These are phyloP conservation scores for Borostomias antarcticus DNA, from an alignment of 2,797 vertebrate species.

Conservation along the genomic window DNA sequence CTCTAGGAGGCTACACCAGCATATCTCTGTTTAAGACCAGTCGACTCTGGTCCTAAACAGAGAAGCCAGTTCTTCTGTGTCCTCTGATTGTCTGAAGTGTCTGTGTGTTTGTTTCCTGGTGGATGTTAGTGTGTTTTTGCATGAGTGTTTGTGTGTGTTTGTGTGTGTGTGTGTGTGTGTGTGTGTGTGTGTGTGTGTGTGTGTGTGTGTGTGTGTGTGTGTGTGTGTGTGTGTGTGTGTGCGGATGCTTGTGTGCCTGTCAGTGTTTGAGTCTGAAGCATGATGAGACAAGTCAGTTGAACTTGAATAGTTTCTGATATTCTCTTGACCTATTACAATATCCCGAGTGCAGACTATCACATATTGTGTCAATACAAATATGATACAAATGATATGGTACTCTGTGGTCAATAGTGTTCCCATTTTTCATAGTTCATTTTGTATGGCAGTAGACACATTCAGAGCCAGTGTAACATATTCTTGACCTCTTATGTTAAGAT, in stretches of 20 bases:
- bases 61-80: slow-evolving; percentile 13
- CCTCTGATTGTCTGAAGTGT: slow-evolving; percentile 23
- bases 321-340: slow-evolving; percentile 5
- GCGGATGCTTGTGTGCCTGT: slow-evolving; percentile 19
- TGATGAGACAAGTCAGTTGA: slow-evolving; percentile 27
- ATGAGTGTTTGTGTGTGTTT: slow-evolving; percentile 24
- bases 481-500: slow-evolving; percentile 43
- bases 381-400: slow-evolving; percentile 10
- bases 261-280: slow-evolving; percentile 35
- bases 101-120: slow-evolving; percentile 3
- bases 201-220: slow-evolving; percentile 18
- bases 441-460: slow-evolving; percentile 25
- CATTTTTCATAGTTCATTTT: slow-evolving; percentile 33
- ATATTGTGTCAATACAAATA: not conserved
- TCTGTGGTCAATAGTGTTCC: slow-evolving; percentile 36
- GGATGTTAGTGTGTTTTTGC: slow-evolving; percentile 14
- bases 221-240: too few species aligned
- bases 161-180: slow-evolving; percentile 22
- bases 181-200: slow-evolving; percentile 18
- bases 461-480: slow-evolving; percentile 1
- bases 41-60: not conserved
- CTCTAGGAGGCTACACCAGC: slow-evolving; percentile 2
- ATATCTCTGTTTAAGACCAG: not conserved
- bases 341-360: not conserved
- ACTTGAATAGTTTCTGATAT: slow-evolving; percentile 1